phyloP scores from a whole-genome alignment of 1,140 invertebrate species.

The Caenorhabditis latens region DNA sequence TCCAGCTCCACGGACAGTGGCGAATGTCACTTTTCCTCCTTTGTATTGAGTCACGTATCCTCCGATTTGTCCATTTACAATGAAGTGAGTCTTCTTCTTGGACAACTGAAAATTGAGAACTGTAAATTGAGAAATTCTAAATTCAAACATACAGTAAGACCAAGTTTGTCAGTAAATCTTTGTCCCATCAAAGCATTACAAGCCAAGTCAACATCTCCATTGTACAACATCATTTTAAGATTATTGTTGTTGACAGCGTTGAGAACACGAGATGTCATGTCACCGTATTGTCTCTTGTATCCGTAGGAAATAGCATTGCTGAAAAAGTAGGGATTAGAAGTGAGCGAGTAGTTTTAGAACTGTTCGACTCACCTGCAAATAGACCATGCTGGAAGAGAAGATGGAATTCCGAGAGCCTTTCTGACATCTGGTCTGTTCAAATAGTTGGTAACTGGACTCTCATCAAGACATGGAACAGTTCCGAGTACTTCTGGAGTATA shows the following conservation, averaged over 20 bases:
- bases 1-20: conserved; percentile 79
- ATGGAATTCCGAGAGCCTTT: conserved; percentile 64
- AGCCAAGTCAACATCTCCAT: conserved; percentile 81
- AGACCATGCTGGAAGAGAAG: conserved; percentile 54
- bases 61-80: conserved; percentile 63
- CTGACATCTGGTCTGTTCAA: conserved; percentile 62
- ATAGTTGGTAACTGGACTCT: conserved; percentile 65
- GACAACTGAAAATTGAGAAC: conserved; percentile 42
- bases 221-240: conserved; percentile 78
- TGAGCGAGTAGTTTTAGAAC: too few relatives aligned
- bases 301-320: conserved; percentile 61
- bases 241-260: conserved; percentile 59
- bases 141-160: conserved; percentile 50
- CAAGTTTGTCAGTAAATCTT: conserved; percentile 64
- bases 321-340: not conserved
- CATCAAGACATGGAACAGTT: conserved; percentile 64
- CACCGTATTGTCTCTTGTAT: conserved; percentile 60
- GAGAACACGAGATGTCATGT: conserved; percentile 60
- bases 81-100: conserved; percentile 57
- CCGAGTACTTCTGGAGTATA: conserved; percentile 5
- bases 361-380: conserved; percentile 62
- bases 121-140: not conserved
- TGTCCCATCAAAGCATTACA: conserved; percentile 79
- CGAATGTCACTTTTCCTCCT: conserved; percentile 54
- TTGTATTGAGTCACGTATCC: conserved; percentile 64